Conservation (phyloP, 2,113 vertebrate genomes). For the Antennarius striatus region DNA sequence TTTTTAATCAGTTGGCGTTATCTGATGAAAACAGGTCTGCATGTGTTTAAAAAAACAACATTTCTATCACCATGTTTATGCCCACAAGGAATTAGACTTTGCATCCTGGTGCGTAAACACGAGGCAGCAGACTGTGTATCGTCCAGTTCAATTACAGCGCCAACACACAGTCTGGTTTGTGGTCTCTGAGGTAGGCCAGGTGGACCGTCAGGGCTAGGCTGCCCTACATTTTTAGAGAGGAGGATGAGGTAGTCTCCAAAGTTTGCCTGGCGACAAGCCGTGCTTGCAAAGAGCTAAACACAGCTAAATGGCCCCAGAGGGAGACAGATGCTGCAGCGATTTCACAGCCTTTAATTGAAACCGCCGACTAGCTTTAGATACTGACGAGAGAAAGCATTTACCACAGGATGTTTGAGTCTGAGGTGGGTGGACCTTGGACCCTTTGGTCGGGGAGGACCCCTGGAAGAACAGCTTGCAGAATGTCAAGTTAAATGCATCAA, state of each 20-base stretch:
- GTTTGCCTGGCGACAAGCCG: constrained; percentile 61
- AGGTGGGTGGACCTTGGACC: too few relatives aligned
- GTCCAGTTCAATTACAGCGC: background rate
- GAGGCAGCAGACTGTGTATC: constrained; percentile 4
- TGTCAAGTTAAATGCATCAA: too few relatives aligned
- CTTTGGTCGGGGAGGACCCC: too few relatives aligned
- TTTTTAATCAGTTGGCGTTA: too few relatives aligned
- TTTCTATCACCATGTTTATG: too few relatives aligned
- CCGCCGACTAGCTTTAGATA: constrained; percentile 48
- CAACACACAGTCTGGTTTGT: background rate
- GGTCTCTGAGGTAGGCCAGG: constrained; percentile 18
- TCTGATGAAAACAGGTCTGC: too few relatives aligned
- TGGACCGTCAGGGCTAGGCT: constrained; percentile 15
- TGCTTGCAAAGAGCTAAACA: constrained; percentile 54
- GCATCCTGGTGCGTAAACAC: background rate
- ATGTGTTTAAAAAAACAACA: too few relatives aligned
- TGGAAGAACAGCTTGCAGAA: too few relatives aligned
- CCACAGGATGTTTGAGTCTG: too few relatives aligned
- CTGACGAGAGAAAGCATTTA: constrained; percentile 32
- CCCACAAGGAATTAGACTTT: too few relatives aligned
- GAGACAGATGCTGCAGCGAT: constrained; percentile 51
- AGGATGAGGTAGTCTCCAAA: constrained; percentile 50
- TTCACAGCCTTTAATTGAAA: constrained; percentile 63
- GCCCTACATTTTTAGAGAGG: constrained; percentile 46
- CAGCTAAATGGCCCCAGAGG: constrained; percentile 61